Evolutionary conservation across 2,797 vertebrate genomes (phyloP), one percentile per base, ranked within the genome.

Genomic region (Chelidonichthys spinosus): DNA sequence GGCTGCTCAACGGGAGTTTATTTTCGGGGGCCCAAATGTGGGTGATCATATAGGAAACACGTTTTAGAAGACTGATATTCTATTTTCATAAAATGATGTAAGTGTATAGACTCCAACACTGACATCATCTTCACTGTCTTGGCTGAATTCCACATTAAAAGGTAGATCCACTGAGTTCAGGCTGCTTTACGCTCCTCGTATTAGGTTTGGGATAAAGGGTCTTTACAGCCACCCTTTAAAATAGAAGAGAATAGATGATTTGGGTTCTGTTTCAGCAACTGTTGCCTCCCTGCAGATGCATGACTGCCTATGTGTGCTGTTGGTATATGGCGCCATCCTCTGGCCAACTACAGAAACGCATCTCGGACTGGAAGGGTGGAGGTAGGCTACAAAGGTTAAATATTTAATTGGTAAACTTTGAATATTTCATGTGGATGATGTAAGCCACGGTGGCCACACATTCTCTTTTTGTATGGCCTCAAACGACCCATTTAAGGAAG

Each of bases 401-500:
- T 94, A 93, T 94, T 94, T 93, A 79, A 93, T 94, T 90, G 79
- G 87, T 91, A 79, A 92, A 94, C 87, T 91, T 89, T 94, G 39
- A 94, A 94, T 94, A 88, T 93, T 95, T 94, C 61, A 94, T 95
- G 89, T n/a, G 86, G 88, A 69, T 95, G 92, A 93, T 93, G 91
- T 92, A 88, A 94, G 86, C 74, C 72, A 84, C 81, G 61, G 77
- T 63, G 78, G 78, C 65, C 88, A 83, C 82, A 83, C 81, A 83
- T 52, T 66, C 73, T 40, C 78, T 36, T 5, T 40, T 73, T 64
- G 54, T 35, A 47, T 79, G 74, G 56, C 82, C 74, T 86, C 65
- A 78, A 61, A 75, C 74, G 75, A 85, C 76, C 72, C 25, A 62
- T 71, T 79, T 79, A 46, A 33, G n/a, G 37, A 50, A 63, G 61